Base-by-base conservation (phyloP, 2,888 invertebrate genomes). In the Sinhomidia bicolor region DNA sequence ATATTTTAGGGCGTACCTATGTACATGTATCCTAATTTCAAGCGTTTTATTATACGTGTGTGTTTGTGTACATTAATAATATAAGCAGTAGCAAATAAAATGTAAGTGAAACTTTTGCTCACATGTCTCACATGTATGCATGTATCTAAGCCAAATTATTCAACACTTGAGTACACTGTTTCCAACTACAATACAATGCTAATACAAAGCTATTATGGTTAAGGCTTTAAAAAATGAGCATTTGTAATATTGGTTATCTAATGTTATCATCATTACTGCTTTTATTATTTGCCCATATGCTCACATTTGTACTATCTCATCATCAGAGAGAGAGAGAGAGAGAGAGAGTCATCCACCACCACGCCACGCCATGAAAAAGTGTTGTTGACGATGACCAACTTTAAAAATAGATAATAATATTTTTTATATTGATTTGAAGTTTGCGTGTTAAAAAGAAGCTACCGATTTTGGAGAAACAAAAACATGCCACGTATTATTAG, bases 201-300 rank as follows among this genome's bases (percentile, higher is more conserved):
- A 44, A 74, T 29, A 14, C 14, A 3, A 36, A 47, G 36, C 20
- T 54, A 74, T 51, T 51, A 54, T 32, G 54, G 14, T 9, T 26
- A 29, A n/a, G n/a, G 78, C 36, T 29, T 44, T 32, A 41, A 74
- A 76, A 76, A 68, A 29, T 17, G 68, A 7, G 23, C 32, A 47
- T 65, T 47, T 32, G 51, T 2, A 65, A 36, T 71, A 41, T 80
- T 62, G 14, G 80, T 80, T 86, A 86, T 86, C 86, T 36, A 65
- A 80, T 68, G 79, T 23, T 85, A 85, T 79, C 51, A 60, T 86
- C 80, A 86, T 86, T 80, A 81, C 62, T 47, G 17, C 47, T 80
- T 85, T 87, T 87, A 86, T 86, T 86, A 86, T 86, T 86, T 87
- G 74, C 87, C 87, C 87, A 87, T 87, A 87, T 87, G 87, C 62